phyloP scores from a whole-genome alignment of 2,113 vertebrate genomes.

The Geococcyx californianus region DNA sequence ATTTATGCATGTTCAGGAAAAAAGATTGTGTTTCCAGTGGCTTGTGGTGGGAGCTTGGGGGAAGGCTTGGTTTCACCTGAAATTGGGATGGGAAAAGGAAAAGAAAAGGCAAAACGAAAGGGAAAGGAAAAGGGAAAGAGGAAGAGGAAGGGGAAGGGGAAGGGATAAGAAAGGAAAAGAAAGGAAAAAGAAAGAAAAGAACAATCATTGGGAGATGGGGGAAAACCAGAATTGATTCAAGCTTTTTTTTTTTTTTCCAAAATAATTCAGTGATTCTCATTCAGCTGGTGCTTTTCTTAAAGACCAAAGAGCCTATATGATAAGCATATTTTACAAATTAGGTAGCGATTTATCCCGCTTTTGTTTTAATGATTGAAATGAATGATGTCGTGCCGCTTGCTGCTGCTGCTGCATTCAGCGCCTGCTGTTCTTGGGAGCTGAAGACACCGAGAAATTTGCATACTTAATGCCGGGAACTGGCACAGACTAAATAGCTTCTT shows the following conservation, averaged over 20 bases:
- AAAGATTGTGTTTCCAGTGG: background rate
- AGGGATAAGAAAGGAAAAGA: background rate
- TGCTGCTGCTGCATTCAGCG: conserved; percentile 71
- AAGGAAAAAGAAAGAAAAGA: conserved; percentile 25
- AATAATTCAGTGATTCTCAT: conserved; percentile 74
- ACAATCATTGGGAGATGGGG: conserved; percentile 38
- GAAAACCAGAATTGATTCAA: conserved; percentile 40
- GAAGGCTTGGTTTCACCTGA: background rate
- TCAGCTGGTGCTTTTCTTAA: conserved; percentile 72
- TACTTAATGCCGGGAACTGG: conserved; percentile 78
- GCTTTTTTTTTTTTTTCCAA: conserved; percentile 5
- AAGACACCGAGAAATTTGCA: conserved; percentile 77
- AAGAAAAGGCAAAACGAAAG: too few relatives aligned
- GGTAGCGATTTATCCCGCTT: conserved; percentile 77
- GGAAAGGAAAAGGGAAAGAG: too few relatives aligned
- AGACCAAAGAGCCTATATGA: conserved; percentile 75
- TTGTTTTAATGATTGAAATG: conserved; percentile 82
- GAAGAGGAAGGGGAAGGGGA: background rate
- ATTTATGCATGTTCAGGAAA: background rate
- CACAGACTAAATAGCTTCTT: conserved; percentile 76
- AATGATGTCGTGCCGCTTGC: conserved; percentile 75
- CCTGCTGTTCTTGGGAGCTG: conserved; percentile 76
- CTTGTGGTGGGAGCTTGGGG: background rate
- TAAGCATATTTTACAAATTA: conserved; percentile 79
- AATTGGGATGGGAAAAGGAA: background rate